Evolutionary conservation across 2,888 invertebrate species (phyloP).

Genomic region (Lobophora halterata): DNA sequence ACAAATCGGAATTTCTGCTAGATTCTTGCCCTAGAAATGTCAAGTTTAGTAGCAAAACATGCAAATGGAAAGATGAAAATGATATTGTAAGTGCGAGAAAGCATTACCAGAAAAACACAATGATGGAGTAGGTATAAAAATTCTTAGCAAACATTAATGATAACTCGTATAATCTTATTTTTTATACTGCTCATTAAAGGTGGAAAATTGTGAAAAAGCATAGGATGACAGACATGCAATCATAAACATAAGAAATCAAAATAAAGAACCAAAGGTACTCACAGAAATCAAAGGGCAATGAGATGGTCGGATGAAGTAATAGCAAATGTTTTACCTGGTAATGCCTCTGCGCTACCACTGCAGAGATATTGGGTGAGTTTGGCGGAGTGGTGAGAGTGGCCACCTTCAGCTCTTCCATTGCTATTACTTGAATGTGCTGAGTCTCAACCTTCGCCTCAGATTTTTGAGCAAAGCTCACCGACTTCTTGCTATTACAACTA

Average conservation of each 20-base stretch:
- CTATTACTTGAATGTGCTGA: conserved; percentile 69
- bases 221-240: conserved; percentile 17
- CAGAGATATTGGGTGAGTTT: conserved; percentile 87
- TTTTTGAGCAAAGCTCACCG: conserved; percentile 88
- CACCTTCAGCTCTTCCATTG: conserved; percentile 75
- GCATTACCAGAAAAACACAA: too few species aligned
- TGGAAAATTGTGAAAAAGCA: conserved; percentile 18
- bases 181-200: too few species aligned
- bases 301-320: conserved; percentile 27
- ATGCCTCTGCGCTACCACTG: conserved; percentile 79
- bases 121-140: conserved; percentile 15
- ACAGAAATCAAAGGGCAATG: conserved; percentile 70
- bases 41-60: conserved; percentile 29
- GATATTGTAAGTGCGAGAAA: background rate
- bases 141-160: conserved; percentile 6
- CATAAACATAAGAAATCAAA: conserved; percentile 37
- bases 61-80: conserved; percentile 17
- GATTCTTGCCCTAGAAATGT: conserved; percentile 74
- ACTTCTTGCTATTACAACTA: conserved; percentile 84
- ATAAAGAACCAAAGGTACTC: conserved; percentile 68
- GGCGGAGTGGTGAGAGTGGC: conserved; percentile 83
- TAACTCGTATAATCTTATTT: too few species aligned
- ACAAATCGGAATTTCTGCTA: conserved; percentile 83
- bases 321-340: conserved; percentile 74
- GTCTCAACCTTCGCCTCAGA: conserved; percentile 59